Evolutionary conservation across 2,888 invertebrate species (phyloP), one percentile per base, ranked within the genome.

Genomic region (Agrotis ipsilon): DNA sequence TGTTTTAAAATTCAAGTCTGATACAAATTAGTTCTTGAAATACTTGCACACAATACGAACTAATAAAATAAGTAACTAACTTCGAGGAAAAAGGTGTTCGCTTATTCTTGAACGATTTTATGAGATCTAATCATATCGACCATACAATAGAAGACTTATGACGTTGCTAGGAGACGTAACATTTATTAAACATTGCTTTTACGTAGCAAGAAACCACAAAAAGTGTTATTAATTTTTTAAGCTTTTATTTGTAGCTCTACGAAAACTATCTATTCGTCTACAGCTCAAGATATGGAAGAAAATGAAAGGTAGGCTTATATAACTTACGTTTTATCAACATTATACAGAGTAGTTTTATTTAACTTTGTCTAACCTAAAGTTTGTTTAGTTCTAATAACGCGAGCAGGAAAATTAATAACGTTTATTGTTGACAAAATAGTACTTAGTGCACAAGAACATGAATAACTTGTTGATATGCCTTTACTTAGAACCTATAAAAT

Each of bases 101-200:
- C 13, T 48, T 24, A 9, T 54, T 62, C 39, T 7, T 72, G 24
- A 70, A 59, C 32, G 19, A 59, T 52, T 39, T 46, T 13, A 51
- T 72, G 14, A 49, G 18, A 55, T 58, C 4, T 62, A n/a, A 58
- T 67, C 9, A 51, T 55, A 85, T 85, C 59, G 85, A 83, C 72
- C 55, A 76, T n/a, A 72, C 80, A 74, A 74, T 52, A 64, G n/a
- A 43, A 32, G 24, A 52, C 59, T 27, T 27, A 45, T 16, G 48
- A n/a, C 58, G 83, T 83, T 85, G 83, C 83, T 78, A 83, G 52
- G 83, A 60, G 39, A 78, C 60, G 46, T 27, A 48, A 48, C 32
- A 55, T 21, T 21, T 65, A 72, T 58, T 68, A 68, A 73, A 66
- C 66, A 57, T 39, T 58, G 52, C 19, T 71, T 51, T 55, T 32